Percentiles rank a stretch among this genome's conserved stretches.
phyloP scores from a whole-genome alignment of 2,113 vertebrate genomes.

The Diphyllodes magnificus region DNA sequence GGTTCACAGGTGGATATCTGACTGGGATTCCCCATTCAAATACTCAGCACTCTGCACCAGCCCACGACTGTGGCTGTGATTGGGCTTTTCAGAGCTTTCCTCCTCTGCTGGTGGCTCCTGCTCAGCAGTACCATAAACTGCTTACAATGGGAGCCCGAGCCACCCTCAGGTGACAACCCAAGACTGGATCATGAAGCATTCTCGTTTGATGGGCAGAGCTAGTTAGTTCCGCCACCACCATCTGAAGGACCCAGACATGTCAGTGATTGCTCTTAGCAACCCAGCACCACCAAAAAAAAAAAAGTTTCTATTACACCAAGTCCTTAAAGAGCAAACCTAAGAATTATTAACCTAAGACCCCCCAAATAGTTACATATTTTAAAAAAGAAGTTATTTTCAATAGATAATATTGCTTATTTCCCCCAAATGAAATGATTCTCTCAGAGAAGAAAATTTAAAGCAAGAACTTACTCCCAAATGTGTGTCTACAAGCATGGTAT shows the following conservation, averaged over 20 bases:
- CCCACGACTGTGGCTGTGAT: accelerated
- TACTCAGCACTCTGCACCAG: too few species aligned
- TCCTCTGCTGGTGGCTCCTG: accelerated
- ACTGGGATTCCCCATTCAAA: accelerated
- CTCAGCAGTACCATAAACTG: background rate
- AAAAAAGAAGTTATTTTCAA: background rate
- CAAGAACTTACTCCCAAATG: background rate
- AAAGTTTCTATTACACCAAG: accelerated
- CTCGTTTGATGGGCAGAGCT: background rate
- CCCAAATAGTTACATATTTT: background rate
- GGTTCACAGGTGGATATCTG: background rate
- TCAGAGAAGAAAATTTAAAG: background rate
- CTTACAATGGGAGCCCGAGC: accelerated
- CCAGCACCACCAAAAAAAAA: accelerated
- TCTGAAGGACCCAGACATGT: accelerated
- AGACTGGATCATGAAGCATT: background rate
- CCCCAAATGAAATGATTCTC: background rate
- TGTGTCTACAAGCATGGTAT: background rate
- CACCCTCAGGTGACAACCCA: background rate
- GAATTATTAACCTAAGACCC: accelerated
- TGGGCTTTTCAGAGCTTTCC: background rate
- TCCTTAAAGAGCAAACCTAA: background rate
- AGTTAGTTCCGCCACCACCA: background rate
- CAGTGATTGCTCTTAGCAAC: background rate
- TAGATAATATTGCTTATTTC: background rate